These are phyloP conservation scores for Chironomus tentans DNA, from an alignment of 2,888 invertebrate species.

Conservation along the genomic window DNA sequence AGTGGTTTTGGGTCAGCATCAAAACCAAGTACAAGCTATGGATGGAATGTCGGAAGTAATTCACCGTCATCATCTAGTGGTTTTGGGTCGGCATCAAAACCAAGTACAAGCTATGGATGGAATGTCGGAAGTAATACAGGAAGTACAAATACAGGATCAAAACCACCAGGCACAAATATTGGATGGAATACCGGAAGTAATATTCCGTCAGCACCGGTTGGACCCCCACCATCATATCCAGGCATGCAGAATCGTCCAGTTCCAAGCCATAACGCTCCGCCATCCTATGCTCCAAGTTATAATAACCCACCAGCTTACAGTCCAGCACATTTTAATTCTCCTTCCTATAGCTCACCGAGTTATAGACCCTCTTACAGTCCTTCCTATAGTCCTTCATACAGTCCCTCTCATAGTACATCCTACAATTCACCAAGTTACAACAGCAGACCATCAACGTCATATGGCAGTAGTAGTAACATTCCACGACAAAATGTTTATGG, in stretches of 20 bases:
- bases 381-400: too few relatives aligned
- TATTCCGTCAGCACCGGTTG: background rate
- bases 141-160: background rate
- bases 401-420: background rate
- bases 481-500: background rate
- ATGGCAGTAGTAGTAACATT: background rate
- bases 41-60: background rate
- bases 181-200: background rate
- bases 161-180: background rate
- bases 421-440: background rate
- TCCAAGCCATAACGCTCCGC: background rate
- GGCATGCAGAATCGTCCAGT: constrained; percentile 3
- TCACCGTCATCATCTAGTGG: background rate
- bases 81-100: background rate
- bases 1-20: too few relatives aligned
- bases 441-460: background rate
- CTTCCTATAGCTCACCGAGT: too few relatives aligned
- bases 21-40: background rate
- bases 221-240: constrained; percentile 25
- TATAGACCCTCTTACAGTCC: too few relatives aligned
- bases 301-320: constrained; percentile 13
- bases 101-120: background rate
- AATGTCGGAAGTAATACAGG: background rate
- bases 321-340: too few relatives aligned
- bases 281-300: constrained; percentile 12